A percentile compares a stretch with the other conserved stretches of the same genome.
phyloP scores from a whole-genome alignment of 1,140 invertebrate species.

The Saxidomus purpurata region DNA sequence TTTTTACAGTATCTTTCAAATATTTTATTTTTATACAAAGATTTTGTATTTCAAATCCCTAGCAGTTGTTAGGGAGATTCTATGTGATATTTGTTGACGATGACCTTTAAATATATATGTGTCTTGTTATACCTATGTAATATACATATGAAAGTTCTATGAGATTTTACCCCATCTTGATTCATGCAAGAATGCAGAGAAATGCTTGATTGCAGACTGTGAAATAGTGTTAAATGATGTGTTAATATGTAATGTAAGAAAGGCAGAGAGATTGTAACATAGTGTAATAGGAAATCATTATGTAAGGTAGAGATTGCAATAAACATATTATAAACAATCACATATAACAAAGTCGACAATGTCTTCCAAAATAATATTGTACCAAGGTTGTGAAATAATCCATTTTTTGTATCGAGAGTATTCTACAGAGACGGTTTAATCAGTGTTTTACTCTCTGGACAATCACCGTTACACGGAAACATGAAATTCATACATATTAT shows the following conservation, averaged over 20 bases:
- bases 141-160: slow-evolving; percentile 55
- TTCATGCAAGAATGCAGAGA: not conserved
- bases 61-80: not conserved
- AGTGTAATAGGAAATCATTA: not conserved
- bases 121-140: slow-evolving; percentile 65
- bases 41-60: slow-evolving; percentile 52
- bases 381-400: slow-evolving; percentile 2
- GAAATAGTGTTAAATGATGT: not conserved
- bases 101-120: not conserved
- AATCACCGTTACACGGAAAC: not conserved
- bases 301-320: too few relatives aligned
- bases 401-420: not conserved
- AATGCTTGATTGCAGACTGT: not conserved
- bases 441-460: not conserved
- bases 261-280: not conserved
- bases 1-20: slow-evolving; percentile 33
- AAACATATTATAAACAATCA: too few relatives aligned
- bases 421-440: not conserved
- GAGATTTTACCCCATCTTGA: not conserved
- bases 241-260: not conserved
- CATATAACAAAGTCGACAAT: not conserved
- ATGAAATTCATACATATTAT: not conserved
- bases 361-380: slow-evolving; percentile 3
- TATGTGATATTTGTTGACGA: slow-evolving; percentile 40
- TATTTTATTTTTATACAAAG: slow-evolving; percentile 45